These are phyloP conservation scores for Myotis myotis DNA, from an alignment of 2,797 vertebrate species.

Conservation along the genomic window DNA sequence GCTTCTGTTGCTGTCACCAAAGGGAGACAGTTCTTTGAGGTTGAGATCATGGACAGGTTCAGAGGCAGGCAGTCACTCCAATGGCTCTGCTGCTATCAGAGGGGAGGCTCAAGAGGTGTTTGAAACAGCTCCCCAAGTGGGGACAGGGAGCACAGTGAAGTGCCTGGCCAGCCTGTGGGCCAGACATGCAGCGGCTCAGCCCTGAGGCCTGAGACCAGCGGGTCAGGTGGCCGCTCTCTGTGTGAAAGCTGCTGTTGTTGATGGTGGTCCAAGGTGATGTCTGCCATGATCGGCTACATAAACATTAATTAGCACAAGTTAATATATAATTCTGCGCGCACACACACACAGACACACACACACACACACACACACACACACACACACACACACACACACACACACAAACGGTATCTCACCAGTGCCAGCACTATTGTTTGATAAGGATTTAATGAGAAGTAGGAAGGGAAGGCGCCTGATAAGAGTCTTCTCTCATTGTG, in stretches of 20 bases:
- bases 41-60: neutral
- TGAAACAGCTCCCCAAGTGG: no score
- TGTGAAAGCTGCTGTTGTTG: neutral
- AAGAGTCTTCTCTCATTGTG: slow-evolving; percentile 19
- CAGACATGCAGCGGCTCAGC: neutral
- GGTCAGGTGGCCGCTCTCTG: no score
- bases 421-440: neutral
- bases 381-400: neutral
- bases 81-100: neutral
- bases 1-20: neutral
- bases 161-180: neutral
- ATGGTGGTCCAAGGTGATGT: neutral
- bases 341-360: neutral
- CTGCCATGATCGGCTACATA: neutral
- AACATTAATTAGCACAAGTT: slow-evolving; percentile 68
- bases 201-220: neutral
- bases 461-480: neutral
- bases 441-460: slow-evolving; percentile 56
- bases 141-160: neutral
- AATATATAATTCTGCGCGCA: slow-evolving; percentile 56
- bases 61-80: fast-evolving
- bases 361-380: neutral
- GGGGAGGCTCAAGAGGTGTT: neutral
- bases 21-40: neutral
- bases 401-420: neutral